A percentile compares a stretch with the other conserved stretches of the same genome.
Evolutionary conservation across 2,888 invertebrate genomes (phyloP).

Genomic region (Drosophila diplacantha): DNA sequence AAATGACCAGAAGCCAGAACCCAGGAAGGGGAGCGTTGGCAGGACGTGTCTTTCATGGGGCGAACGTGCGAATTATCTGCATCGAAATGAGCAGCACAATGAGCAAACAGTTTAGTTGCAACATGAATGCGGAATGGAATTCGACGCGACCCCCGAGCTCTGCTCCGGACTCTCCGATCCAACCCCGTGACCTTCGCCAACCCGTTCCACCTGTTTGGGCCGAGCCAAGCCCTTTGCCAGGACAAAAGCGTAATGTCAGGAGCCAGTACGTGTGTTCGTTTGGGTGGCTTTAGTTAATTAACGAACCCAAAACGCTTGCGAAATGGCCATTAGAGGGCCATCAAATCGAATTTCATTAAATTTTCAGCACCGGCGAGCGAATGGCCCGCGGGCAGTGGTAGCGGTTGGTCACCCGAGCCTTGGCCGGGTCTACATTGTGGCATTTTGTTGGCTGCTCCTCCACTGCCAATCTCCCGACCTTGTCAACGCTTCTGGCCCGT

Average conservation of each 20-base stretch:
- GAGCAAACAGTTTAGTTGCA: slow-evolving; percentile 39
- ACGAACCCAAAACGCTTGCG: slow-evolving; percentile 37
- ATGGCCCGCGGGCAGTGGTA: slow-evolving; percentile 6
- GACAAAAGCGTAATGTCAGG: slow-evolving; percentile 4
- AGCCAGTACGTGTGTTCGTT: slow-evolving; percentile 8
- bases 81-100: slow-evolving; percentile 34
- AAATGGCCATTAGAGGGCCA: slow-evolving; percentile 27
- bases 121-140: slow-evolving; percentile 31
- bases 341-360: slow-evolving; percentile 62
- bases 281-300: slow-evolving; percentile 46
- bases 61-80: slow-evolving; percentile 43
- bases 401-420: slow-evolving; percentile 23
- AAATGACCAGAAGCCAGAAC: slow-evolving; percentile 1
- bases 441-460: slow-evolving; percentile 52
- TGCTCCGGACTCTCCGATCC: neutral
- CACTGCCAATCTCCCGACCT: neutral
- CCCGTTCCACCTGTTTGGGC: slow-evolving; percentile 11
- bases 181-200: slow-evolving; percentile 5
- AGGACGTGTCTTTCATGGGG: slow-evolving; percentile 20
- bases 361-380: slow-evolving; percentile 35
- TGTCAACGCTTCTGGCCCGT: slow-evolving; percentile 6
- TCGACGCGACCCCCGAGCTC: slow-evolving; percentile 12
- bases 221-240: slow-evolving; percentile 10
- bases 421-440: slow-evolving; percentile 22
- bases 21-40: neutral